Evolutionary conservation across 2,888 invertebrate species (phyloP).

Genomic region (Drosophila atripex): DNA sequence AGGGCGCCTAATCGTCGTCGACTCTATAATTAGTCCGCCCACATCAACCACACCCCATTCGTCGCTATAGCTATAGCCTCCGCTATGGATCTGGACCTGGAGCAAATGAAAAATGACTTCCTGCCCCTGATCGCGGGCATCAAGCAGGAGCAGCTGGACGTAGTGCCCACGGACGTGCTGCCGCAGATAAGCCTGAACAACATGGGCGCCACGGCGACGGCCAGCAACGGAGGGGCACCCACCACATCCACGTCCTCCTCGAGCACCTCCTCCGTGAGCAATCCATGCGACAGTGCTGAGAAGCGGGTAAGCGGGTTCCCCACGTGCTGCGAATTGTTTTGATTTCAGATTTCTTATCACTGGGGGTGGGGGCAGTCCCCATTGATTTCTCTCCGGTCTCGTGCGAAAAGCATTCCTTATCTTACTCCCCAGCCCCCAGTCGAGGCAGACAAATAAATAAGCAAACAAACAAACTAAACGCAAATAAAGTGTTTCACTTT

Average conservation of each 20-base stretch:
- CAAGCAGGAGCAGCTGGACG: constrained; percentile 83
- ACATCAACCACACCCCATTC: constrained; percentile 6
- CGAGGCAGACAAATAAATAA: constrained; percentile 11
- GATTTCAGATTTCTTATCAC: constrained; percentile 10
- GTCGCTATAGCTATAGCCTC: constrained; percentile 7
- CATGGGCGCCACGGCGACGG: constrained; percentile 53
- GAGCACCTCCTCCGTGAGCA: constrained; percentile 80
- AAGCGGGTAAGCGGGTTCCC: constrained; percentile 82
- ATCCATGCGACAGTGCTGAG: constrained; percentile 84
- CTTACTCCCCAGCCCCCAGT: constrained; percentile 60
- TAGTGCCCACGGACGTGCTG: constrained; percentile 71
- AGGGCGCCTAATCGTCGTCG: constrained; percentile 9
- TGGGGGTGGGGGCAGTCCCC: neutral
- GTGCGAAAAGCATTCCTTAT: constrained; percentile 63
- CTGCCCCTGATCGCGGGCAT: constrained; percentile 82
- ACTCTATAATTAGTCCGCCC: constrained; percentile 52
- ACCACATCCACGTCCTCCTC: constrained; percentile 74
- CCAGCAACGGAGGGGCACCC: constrained; percentile 62
- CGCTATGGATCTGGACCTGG: constrained; percentile 83
- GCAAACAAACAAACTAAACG: constrained; percentile 25
- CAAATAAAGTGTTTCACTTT: constrained; percentile 69
- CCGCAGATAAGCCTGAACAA: constrained; percentile 71
- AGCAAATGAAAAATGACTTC: constrained; percentile 83
- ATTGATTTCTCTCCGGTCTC: constrained; percentile 40
- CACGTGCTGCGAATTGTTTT: constrained; percentile 5